phyloP scores from a whole-genome alignment of 2,888 invertebrate genomes.

The Acleris laterana region DNA sequence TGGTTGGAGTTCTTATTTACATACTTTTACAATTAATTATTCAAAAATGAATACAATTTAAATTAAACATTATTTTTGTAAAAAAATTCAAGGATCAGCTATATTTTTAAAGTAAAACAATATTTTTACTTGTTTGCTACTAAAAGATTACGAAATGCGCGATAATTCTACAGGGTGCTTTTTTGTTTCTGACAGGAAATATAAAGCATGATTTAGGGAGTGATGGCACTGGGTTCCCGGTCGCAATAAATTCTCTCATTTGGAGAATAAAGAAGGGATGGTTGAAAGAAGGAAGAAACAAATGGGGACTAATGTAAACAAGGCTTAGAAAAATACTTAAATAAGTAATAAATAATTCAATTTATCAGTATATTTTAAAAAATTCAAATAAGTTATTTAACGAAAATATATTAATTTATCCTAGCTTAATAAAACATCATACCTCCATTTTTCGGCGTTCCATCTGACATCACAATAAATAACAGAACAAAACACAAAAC shows the following conservation, averaged over 20 bases:
- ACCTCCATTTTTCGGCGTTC: constrained; percentile 72
- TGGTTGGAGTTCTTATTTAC: no score
- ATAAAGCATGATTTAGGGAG: constrained; percentile 38
- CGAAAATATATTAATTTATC: not conserved
- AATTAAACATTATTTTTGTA: no score
- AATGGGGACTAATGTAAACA: constrained; percentile 6
- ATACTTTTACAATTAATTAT: no score
- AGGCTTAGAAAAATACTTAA: not conserved
- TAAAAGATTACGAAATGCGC: constrained; percentile 16
- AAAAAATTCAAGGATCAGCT: no score
- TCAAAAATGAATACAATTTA: no score
- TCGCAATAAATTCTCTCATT: constrained; percentile 32
- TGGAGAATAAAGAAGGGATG: constrained; percentile 25
- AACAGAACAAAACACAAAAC: constrained; percentile 58
- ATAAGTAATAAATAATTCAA: no score
- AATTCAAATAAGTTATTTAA: no score
- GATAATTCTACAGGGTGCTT: constrained; percentile 26
- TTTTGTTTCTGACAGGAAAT: constrained; percentile 36
- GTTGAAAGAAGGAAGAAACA: constrained; percentile 24
- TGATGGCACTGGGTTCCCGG: constrained; percentile 31
- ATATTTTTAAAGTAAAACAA: not conserved
- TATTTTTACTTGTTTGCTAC: constrained; percentile 21
- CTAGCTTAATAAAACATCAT: constrained; percentile 35
- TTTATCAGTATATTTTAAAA: no score
- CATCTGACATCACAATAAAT: constrained; percentile 54